Conservation (phyloP, 37 sponge, comb jelly and placozoan species). For the Geodia barretti region DNA sequence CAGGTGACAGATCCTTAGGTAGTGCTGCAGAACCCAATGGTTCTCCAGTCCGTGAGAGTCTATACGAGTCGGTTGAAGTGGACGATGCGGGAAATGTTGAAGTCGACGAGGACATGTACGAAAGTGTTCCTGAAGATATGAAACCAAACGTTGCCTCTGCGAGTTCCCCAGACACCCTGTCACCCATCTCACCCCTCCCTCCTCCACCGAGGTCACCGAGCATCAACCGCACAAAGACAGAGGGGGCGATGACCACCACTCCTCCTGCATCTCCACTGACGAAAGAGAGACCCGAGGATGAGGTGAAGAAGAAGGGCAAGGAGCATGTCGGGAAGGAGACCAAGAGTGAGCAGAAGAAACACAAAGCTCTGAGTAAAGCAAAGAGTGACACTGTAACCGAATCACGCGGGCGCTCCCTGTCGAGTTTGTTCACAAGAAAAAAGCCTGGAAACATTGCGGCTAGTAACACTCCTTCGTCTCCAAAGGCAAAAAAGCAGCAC, state of each 20-base stretch:
- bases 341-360: conserved; percentile 5
- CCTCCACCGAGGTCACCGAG: not conserved
- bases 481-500: conserved; percentile 10
- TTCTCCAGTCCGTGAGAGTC: not conserved
- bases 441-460: conserved; percentile 17
- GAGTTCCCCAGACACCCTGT: not conserved
- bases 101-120: conserved; percentile 58
- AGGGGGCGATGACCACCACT: not conserved
- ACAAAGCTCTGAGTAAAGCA: not conserved
- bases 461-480: not conserved
- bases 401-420: not conserved
- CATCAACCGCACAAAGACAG: conserved; percentile 3
- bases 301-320: not conserved
- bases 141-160: not conserved
- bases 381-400: not conserved
- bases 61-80: conserved; percentile 54
- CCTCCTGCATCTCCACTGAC: not conserved
- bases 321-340: conserved; percentile 18
- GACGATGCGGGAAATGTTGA: not conserved
- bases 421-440: conserved; percentile 35
- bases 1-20: not conserved
- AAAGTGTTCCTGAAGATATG: conserved; percentile 59
- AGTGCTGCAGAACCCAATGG: not conserved
- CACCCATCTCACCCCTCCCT: conserved; percentile 15
- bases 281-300: not conserved